These are phyloP conservation scores for Ceriagrion tenellum DNA, from an alignment of 2,888 invertebrate species.

Conservation along the genomic window DNA sequence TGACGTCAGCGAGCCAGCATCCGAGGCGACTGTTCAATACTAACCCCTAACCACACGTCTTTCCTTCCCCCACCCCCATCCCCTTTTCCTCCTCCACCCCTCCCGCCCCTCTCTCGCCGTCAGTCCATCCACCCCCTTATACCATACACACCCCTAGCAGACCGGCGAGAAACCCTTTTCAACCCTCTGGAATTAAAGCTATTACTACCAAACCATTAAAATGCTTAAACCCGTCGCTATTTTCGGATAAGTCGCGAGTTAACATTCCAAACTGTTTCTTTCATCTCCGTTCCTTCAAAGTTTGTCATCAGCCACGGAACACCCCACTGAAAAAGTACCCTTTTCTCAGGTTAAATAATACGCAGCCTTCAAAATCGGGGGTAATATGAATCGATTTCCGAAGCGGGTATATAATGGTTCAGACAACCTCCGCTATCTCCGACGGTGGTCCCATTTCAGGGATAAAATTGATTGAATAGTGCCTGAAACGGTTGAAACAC, in stretches of 20 bases:
- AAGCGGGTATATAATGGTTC: not conserved
- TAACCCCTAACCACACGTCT: constrained; percentile 40
- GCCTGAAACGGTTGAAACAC: too few species aligned
- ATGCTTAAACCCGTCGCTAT: not conserved
- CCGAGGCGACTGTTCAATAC: constrained; percentile 65
- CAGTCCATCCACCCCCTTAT: not conserved
- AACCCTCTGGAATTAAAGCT: not conserved
- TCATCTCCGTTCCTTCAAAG: too few species aligned
- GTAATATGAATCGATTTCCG: not conserved
- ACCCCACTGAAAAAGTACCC: not conserved
- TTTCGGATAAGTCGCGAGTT: not conserved
- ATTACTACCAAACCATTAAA: not conserved
- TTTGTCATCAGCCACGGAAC: not conserved
- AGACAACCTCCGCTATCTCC: too few species aligned
- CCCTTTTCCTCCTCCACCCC: not conserved
- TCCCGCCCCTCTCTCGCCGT: not conserved
- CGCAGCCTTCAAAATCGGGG: not conserved
- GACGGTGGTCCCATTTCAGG: too few species aligned
- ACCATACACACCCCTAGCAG: not conserved
- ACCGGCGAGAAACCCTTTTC: not conserved
- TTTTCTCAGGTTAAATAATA: not conserved
- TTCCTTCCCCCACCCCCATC: not conserved
- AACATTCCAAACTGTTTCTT: not conserved
- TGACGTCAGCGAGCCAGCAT: constrained; percentile 64
- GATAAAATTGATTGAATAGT: too few species aligned